Base-by-base conservation (phyloP, 2,888 invertebrate species). In the Dryadula phaetusa region DNA sequence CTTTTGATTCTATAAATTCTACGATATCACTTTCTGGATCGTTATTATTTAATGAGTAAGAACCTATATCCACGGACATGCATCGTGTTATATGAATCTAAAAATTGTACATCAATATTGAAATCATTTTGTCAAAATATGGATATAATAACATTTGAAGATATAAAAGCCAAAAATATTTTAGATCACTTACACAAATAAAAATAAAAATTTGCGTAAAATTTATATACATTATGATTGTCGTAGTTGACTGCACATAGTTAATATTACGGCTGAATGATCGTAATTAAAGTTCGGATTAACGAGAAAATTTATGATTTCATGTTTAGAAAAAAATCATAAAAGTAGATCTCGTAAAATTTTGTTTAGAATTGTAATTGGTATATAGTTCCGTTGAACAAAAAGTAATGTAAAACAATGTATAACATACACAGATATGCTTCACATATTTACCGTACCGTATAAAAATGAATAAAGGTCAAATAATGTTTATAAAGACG, bases 281-380 rank as follows among this genome's bases (percentile, higher is more conserved):
- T 74, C 72, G 74, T 73, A 78, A 76, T 74, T 75, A 77, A 76
- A 74, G 71, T 76, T 74, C 52, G 62, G 61, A 72, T 75, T 67
- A 74, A 72, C 71, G 54, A 66, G 2, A 25, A 70, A 64, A 70
- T 54, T 60, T 69, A 78, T 82, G 79, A 73, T 79, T 74, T 3
- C 12, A 74, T 82, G 82, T 81, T 83, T 85, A 80, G 75, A 73
- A 75, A 82, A 82, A 79, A 75, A 79, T 82, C 83, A 86, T 86
- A 85, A 86, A 80, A 85, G 85, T 85, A 85, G 74, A 72, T 82
- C 73, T 88, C 88, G 84, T 89, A 77, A 90, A 88, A 82, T 76
- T 47, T 70, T 73, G 74, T 77, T 79, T 76, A 72, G 70, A 74
- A 72, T 75, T 74, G 71, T 74, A 77, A 78, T n/a, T 78, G 78